Conservation (phyloP, 2,888 invertebrate species). For the Cephus rjabovi region DNA sequence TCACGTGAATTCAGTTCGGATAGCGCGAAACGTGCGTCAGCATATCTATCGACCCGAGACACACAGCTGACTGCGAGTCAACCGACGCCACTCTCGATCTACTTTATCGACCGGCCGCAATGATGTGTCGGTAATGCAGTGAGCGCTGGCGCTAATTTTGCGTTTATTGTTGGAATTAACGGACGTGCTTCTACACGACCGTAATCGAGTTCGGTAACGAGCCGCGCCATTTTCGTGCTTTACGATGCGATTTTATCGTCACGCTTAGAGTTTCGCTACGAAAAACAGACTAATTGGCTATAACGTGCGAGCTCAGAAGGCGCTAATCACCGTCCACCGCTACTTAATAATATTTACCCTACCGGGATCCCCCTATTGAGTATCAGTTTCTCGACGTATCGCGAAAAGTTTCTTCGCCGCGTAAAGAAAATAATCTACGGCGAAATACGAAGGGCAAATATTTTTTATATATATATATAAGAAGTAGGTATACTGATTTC, state of each 20-base stretch:
- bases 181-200: constrained; percentile 12
- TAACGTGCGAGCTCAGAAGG: neutral
- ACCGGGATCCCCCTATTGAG: neutral
- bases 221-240: constrained; percentile 11
- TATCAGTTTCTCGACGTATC: neutral
- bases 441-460: neutral
- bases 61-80: neutral
- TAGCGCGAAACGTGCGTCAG: constrained; percentile 14
- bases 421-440: neutral
- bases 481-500: neutral
- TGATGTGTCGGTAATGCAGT: neutral
- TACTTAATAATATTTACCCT: neutral
- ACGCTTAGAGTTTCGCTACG: neutral
- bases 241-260: constrained; percentile 17
- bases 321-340: neutral
- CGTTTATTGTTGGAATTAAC: constrained; percentile 16
- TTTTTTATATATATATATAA: neutral
- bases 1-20: constrained; percentile 10
- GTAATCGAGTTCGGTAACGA: constrained; percentile 19
- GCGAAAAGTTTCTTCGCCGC: neutral
- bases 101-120: neutral
- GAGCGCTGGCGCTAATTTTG: constrained; percentile 12
- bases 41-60: constrained; percentile 7
- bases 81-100: neutral
- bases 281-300: neutral